Conservation (phyloP, 2,113 vertebrate species). For the Ellobius talpinus region DNA sequence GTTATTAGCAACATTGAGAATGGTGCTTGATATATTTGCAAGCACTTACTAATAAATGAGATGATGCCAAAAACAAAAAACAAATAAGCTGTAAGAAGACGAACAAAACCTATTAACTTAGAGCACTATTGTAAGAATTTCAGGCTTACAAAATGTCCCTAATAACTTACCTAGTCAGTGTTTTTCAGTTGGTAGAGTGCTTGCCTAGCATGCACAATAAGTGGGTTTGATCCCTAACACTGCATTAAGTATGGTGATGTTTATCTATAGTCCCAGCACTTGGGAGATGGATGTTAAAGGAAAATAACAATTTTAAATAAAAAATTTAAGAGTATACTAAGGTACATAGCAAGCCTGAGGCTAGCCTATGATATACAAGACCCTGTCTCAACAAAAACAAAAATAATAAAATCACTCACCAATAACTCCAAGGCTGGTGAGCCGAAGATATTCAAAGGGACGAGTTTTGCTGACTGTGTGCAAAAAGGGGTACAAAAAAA, state of each 20-base stretch:
- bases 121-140: conserved; percentile 28
- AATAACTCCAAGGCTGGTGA: conserved; percentile 98
- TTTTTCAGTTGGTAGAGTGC: neutral
- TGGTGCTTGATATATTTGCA: neutral
- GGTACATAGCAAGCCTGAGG: neutral
- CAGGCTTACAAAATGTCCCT: conserved; percentile 33
- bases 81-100: neutral
- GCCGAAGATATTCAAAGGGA: conserved; percentile 97
- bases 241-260: neutral
- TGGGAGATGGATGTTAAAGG: neutral
- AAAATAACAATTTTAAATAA: no score
- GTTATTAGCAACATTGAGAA: conserved; percentile 41
- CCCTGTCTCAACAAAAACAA: neutral
- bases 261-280: neutral
- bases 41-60: conserved; percentile 27
- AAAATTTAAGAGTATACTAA: neutral
- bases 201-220: neutral
- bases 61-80: conserved; percentile 49
- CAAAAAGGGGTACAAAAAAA: conserved; percentile 98
- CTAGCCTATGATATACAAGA: neutral
- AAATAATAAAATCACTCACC: conserved; percentile 86
- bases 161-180: conserved; percentile 85
- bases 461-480: conserved; percentile 99
- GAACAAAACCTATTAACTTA: conserved; percentile 29
- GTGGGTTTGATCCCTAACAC: neutral